Evolutionary conservation across 2,797 vertebrate genomes (phyloP).

Genomic region (Fundulus diaphanus): DNA sequence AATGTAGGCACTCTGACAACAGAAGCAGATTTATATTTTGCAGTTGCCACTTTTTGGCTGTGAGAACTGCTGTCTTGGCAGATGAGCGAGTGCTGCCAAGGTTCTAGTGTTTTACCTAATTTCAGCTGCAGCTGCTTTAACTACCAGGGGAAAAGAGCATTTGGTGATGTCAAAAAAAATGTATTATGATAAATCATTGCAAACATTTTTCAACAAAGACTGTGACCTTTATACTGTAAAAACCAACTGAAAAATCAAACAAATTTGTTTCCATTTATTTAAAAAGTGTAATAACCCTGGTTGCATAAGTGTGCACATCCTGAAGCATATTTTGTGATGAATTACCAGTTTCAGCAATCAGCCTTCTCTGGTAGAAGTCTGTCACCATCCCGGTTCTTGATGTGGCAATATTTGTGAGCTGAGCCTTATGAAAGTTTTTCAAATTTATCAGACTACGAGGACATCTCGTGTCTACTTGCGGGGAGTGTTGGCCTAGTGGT

Average conservation of each 20-base stretch:
- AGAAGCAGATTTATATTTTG: constrained; percentile 22
- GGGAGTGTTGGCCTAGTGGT: no score
- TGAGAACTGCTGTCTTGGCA: constrained; percentile 10
- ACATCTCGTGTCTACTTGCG: not conserved
- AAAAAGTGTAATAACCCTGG: not conserved
- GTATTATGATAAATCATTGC: not conserved
- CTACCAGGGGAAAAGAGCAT: constrained; percentile 8
- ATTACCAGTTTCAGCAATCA: not conserved
- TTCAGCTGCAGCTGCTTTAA: not conserved
- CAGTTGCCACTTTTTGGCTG: constrained; percentile 1
- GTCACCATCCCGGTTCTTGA: not conserved
- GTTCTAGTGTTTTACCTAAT: constrained; percentile 11
- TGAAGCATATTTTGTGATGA: not conserved
- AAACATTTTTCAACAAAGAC: not conserved
- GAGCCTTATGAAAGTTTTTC: not conserved
- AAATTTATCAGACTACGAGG: not conserved
- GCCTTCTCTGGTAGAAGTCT: not conserved
- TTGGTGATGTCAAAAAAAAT: not conserved
- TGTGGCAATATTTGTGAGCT: not conserved
- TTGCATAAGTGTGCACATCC: not conserved
- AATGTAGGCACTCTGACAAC: constrained; percentile 1
- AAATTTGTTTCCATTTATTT: no score
- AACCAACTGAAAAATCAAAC: not conserved
- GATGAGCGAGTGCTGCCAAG: constrained; percentile 5
- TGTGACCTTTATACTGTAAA: not conserved